These are phyloP conservation scores for Caenorhabditis macrosperma DNA, from an alignment of 2,888 invertebrate species.

Conservation along the genomic window DNA sequence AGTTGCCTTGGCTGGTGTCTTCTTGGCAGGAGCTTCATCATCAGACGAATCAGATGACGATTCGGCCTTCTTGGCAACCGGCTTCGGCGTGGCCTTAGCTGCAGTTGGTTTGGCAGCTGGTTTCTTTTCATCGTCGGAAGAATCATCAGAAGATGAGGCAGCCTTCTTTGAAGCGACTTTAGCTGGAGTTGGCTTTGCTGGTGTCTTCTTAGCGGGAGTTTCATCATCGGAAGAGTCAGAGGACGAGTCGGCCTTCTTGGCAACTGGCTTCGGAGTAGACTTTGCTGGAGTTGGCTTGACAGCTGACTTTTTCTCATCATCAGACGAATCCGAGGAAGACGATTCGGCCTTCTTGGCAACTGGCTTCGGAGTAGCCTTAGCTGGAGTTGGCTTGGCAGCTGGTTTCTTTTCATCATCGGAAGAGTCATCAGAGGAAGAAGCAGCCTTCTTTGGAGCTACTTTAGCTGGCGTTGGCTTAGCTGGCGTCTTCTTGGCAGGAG, in stretches of 20 bases:
- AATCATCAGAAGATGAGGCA: conserved; percentile 50
- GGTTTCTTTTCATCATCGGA: conserved; percentile 44
- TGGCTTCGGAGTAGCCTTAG: conserved; percentile 19
- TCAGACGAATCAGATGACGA: conserved; percentile 55
- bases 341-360: conserved; percentile 18
- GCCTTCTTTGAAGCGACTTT: conserved; percentile 45
- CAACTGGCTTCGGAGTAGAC: conserved; percentile 29
- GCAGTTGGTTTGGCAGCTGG: conserved; percentile 39
- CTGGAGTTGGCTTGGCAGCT: conserved; percentile 23
- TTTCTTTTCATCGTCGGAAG: conserved; percentile 55
- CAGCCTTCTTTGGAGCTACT: conserved; percentile 58
- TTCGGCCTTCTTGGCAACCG: conserved; percentile 58
- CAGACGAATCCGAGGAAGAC: conserved; percentile 16
- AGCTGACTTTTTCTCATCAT: conserved; percentile 44
- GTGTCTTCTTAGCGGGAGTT: conserved; percentile 22
- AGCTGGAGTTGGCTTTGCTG: conserved; percentile 27
- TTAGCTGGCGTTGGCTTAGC: conserved; percentile 26
- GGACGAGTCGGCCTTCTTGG: conserved; percentile 60
- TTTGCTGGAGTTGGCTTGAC: conserved; percentile 38
- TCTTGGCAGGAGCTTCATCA: conserved; percentile 50
- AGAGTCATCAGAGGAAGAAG: conserved; percentile 50
- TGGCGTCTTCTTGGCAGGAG: conserved; percentile 60
- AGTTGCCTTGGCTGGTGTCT: conserved; percentile 38
- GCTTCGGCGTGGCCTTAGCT: conserved; percentile 33
- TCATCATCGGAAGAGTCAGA: conserved; percentile 60